phyloP scores from a whole-genome alignment of 35 echinoderm and acorn worm genomes.

The Chiridota heheva region DNA sequence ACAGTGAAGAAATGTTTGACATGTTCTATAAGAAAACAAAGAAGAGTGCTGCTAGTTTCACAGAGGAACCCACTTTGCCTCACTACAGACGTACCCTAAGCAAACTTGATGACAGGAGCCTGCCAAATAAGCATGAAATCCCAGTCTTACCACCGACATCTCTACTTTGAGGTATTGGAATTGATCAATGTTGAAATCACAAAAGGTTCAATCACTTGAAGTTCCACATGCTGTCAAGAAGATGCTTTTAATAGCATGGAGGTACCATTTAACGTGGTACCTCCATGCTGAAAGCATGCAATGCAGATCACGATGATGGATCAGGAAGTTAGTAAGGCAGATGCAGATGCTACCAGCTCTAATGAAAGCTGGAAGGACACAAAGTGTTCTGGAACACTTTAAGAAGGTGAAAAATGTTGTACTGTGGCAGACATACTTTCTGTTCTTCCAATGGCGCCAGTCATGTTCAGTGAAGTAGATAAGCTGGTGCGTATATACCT shows the following conservation, averaged over 20 bases:
- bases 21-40: constrained; percentile 6
- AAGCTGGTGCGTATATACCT: constrained; percentile 3
- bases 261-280: neutral
- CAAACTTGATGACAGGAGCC: neutral
- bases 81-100: constrained; percentile 3
- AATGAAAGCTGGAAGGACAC: neutral
- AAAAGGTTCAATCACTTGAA: constrained; percentile 7
- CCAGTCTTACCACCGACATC: constrained; percentile 6
- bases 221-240: constrained; percentile 14
- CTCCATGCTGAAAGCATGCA: too few relatives aligned
- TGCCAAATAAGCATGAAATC: neutral
- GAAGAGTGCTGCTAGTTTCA: neutral
- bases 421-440: constrained; percentile 2
- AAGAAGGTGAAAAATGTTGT: neutral
- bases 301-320: too few relatives aligned
- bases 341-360: constrained; percentile 7
- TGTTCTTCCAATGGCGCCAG: neutral
- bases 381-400: neutral
- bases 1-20: neutral
- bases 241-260: constrained; percentile 3
- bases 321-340: neutral
- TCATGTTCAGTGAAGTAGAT: constrained; percentile 8
- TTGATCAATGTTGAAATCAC: neutral
- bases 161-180: constrained; percentile 16
- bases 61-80: constrained; percentile 9